Evolutionary conservation across 1,140 invertebrate species (phyloP), one percentile per base, ranked within the genome.

Genomic region (Drosophila guanche): DNA sequence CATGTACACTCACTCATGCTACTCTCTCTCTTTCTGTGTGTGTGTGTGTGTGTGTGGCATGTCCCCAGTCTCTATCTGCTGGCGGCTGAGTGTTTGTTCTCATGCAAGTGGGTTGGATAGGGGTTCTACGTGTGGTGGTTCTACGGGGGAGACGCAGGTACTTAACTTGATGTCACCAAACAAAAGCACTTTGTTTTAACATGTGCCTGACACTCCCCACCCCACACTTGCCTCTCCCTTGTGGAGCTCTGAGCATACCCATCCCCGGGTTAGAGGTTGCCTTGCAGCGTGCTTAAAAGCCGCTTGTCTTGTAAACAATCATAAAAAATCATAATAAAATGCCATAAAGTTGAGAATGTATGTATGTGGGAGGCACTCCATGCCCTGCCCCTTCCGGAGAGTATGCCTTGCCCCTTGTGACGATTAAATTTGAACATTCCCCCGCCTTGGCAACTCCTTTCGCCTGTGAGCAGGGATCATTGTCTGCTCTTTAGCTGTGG

Each of bases 141-240:
- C 3, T 4, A 20, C 16, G 16, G 16, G 29, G 33, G 33, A 4
- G 10, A 12, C 70, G 42, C 72, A 88, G 81, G 83, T 85, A 88
- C 80, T 84, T 85, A 85, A 88, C 83, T 85, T 88, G 83, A 88
- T 85, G 81, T 85, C 83, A 85, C 81, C 81, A 85, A 88, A 85
- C 81, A 85, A 85, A 85, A 83, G 83, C 81, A 85, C 78, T 85
- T 85, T 88, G 81, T 88, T 81, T 78, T 67, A 88, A 88, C 81
- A 88, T 88, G 81, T 72, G 79, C 80, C 79, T 53, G 55, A 77
- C 78, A 72, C 78, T 62, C 37, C 33, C 20, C 45, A 40, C 56
- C 14, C 63, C 4, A 20, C 16, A 20, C 0, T 20, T 1, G 41
- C 16, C 5, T 4, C 5, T 6, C 10, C 10, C 37, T 33, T 16